Evolutionary conservation across 2,888 invertebrate species (phyloP).

Genomic region (Vanessa cardui): DNA sequence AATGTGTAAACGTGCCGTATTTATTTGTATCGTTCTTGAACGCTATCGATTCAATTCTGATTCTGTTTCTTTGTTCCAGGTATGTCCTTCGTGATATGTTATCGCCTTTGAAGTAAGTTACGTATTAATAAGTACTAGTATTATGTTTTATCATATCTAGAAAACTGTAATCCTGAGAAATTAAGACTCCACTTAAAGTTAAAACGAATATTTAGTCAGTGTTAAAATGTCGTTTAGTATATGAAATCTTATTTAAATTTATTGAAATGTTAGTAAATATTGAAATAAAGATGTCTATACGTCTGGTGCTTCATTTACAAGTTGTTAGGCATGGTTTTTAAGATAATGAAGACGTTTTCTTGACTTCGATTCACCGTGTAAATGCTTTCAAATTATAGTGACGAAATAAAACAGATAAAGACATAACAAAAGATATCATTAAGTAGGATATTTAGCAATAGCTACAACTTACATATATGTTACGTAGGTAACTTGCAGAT

Average conservation of each 20-base stretch:
- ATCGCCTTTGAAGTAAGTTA: constrained; percentile 31
- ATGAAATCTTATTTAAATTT: no score
- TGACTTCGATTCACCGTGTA: constrained; percentile 23
- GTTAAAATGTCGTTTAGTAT: no score
- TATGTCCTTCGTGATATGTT: constrained; percentile 51
- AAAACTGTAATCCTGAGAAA: no score
- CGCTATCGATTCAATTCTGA: constrained; percentile 38
- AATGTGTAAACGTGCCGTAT: constrained; percentile 54
- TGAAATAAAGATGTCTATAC: constrained; percentile 16
- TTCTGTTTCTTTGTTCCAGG: constrained; percentile 68
- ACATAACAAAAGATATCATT: no score
- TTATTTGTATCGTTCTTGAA: constrained; percentile 39
- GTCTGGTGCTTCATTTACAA: constrained; percentile 42
- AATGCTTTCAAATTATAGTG: constrained; percentile 9
- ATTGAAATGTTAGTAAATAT: no score
- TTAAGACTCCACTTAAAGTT: no score
- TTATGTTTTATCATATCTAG: no score
- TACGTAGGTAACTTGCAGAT: constrained; percentile 11
- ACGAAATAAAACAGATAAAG: not conserved
- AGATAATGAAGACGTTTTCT: constrained; percentile 54
- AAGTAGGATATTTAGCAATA: no score
- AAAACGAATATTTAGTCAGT: no score
- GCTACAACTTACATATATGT: no score
- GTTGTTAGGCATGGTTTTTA: constrained; percentile 54
- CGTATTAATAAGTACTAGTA: constrained; percentile 11